These are phyloP conservation scores for Pluvialis apricaria DNA, from an alignment of 2,113 vertebrate species.

Conservation along the genomic window DNA sequence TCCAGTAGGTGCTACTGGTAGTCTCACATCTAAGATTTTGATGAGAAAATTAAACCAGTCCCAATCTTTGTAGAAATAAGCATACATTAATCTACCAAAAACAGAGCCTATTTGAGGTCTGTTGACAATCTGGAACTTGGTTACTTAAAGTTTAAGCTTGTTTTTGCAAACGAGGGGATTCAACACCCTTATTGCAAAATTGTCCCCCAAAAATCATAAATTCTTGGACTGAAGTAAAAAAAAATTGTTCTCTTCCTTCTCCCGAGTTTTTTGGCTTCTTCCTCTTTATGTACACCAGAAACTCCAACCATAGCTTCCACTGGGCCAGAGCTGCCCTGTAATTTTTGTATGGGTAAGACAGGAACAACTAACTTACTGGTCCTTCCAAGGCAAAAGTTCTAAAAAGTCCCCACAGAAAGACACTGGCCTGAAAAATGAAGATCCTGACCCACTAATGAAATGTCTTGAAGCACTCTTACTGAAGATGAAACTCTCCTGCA, in stretches of 20 bases:
- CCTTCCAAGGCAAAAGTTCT: not conserved
- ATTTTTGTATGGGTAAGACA: not conserved
- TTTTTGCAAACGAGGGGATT: not conserved
- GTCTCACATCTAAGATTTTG: not conserved
- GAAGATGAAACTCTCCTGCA: not conserved
- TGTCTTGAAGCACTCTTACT: not conserved
- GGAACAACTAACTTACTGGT: not conserved
- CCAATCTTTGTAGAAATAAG: not conserved
- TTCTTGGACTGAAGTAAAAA: not conserved
- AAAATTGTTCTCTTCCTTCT: not conserved
- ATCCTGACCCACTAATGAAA: not conserved
- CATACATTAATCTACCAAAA: not conserved
- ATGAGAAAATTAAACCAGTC: not conserved
- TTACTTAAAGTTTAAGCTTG: not conserved
- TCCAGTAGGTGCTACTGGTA: not conserved
- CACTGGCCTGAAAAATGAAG: not conserved
- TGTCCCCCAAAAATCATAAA: not conserved
- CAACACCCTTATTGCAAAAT: not conserved
- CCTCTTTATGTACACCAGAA: not conserved
- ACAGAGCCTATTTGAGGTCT: not conserved
- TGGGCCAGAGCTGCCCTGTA: not conserved
- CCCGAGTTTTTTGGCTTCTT: not conserved
- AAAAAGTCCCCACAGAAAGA: not conserved
- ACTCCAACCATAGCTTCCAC: not conserved
- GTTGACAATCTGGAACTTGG: not conserved